Conservation (phyloP, 2,888 invertebrate genomes). For the Helleia helle region DNA sequence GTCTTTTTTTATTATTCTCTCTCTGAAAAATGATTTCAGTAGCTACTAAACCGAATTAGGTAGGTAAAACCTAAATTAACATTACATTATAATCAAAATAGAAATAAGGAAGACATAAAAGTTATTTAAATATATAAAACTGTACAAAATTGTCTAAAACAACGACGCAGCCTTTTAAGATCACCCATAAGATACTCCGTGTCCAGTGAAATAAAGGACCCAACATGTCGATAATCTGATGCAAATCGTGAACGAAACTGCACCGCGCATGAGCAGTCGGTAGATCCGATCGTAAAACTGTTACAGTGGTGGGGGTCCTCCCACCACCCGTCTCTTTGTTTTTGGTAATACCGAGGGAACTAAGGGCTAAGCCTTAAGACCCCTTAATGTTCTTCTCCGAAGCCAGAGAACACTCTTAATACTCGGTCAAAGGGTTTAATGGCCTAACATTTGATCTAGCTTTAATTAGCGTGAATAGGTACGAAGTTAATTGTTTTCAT, state of each 20-base stretch:
- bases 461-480: too few relatives aligned
- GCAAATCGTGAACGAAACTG: constrained; percentile 56
- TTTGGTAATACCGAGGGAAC: constrained; percentile 56
- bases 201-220: constrained; percentile 13
- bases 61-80: too few relatives aligned
- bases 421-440: constrained; percentile 41
- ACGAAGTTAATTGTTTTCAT: not conserved
- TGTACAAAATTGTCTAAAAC: too few relatives aligned
- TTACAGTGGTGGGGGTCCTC: constrained; percentile 44
- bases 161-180: too few relatives aligned
- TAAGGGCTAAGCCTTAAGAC: constrained; percentile 60
- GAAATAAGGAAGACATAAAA: too few relatives aligned
- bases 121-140: too few relatives aligned
- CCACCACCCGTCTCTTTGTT: constrained; percentile 52
- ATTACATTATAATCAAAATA: too few relatives aligned
- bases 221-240: constrained; percentile 52
- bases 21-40: too few relatives aligned
- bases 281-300: constrained; percentile 68
- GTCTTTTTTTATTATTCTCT: too few relatives aligned
- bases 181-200: constrained; percentile 3
- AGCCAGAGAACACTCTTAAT: constrained; percentile 19
- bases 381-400: constrained; percentile 62
- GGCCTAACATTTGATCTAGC: constrained; percentile 18
- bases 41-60: too few relatives aligned
- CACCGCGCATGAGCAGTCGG: constrained; percentile 64